Evolutionary conservation across 2,888 invertebrate genomes (phyloP).

Genomic region (Litoditis marina): DNA sequence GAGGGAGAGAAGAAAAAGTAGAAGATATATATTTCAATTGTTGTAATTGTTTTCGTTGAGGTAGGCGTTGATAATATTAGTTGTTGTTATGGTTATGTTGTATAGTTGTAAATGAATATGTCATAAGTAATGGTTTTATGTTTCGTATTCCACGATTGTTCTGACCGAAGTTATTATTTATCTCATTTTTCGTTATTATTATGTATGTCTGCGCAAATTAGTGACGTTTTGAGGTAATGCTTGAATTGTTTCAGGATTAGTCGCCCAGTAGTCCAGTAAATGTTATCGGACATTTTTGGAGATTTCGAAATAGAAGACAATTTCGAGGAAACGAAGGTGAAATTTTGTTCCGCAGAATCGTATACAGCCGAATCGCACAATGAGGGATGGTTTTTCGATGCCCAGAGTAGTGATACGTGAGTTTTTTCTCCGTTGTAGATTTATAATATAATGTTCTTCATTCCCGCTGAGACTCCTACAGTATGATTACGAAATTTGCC

Average conservation of each 20-base stretch:
- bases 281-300: slow-evolving; percentile 2
- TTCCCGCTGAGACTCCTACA: too few species aligned
- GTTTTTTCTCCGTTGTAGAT: too few species aligned
- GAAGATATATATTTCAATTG: neutral
- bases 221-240: neutral
- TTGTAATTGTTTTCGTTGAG: neutral
- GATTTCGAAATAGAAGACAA: slow-evolving; percentile 1
- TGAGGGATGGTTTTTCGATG: neutral
- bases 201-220: neutral
- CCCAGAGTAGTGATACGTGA: too few species aligned
- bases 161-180: too few species aligned
- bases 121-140: too few species aligned
- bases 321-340: neutral
- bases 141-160: too few species aligned
- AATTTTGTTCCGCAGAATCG: neutral
- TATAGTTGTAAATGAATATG: too few species aligned
- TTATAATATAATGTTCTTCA: too few species aligned
- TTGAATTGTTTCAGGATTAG: too few species aligned
- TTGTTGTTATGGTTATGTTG: neutral
- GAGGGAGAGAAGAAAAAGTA: neutral
- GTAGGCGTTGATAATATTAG: neutral
- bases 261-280: too few species aligned
- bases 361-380: neutral
- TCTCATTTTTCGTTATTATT: neutral
- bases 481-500: too few species aligned